Evolutionary conservation across 2,797 vertebrate species (phyloP), one percentile per base, ranked within the genome.

Genomic region (Microchirus variegatus): DNA sequence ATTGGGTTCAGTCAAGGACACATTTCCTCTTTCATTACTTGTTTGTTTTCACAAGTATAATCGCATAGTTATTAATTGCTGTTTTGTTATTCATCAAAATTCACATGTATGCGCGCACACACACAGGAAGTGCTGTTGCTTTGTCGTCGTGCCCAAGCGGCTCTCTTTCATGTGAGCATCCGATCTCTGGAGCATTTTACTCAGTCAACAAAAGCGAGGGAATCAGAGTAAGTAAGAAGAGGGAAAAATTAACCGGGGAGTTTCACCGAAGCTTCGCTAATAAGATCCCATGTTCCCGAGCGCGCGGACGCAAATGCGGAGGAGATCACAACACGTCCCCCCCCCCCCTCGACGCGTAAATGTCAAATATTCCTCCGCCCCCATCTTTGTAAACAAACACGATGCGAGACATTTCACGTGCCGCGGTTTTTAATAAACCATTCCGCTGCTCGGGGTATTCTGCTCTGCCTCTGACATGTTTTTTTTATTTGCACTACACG

Each of bases 221-320:
- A 10, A 42, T 76, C 11, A 64, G 19, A 67, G 7, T n/a, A 47
- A 6, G 35, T 10, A 38, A 22, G 50, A 61, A 75, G 75, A 67
- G 50, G 48, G 17, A 46, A 41, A 44, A 52, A 68, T 76, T 70
- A 84, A 67, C 76, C 64, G 50, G 47, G 53, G 75, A 73, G 54
- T 64, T 13, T 79, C 82, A 67, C 46, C 71, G 77, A 85, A 83
- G 77, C 78, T 45, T 62, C n/a, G 38, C 80, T 86, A 90, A 91
- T 81, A 81, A 73, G 76, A 87, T 82, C 80, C 77, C 65, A 63
- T 77, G 80, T 82, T 84, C 56, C 77, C 53, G 57, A 67, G 78
- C 45, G 58, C 69, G 84, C 64, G 70, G 55, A 63, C 48, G 19
- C 79, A 81, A 87, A 82, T 73, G 78, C 63, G 58, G 59, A 49